Base-by-base conservation (phyloP, 2,888 invertebrate species). In the Trichacis sp. region DNA sequence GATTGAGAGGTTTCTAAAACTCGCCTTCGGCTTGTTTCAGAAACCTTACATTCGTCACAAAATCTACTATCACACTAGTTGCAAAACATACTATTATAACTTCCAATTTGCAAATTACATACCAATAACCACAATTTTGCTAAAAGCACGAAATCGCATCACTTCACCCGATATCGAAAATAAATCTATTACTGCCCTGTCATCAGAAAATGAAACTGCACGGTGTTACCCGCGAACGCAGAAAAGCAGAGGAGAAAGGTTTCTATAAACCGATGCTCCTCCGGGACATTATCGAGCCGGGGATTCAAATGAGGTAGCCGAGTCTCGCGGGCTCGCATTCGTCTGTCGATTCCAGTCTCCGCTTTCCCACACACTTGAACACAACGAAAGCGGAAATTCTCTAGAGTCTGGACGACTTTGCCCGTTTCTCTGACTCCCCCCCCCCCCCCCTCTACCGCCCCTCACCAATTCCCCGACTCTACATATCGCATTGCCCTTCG, bases 201-300 rank as follows among this genome's bases (percentile, higher is more conserved):
- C 40, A 40, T 40, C 15, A 40, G 40, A 40, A 40, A 40, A 40
- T 40, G 40, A 40, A 14, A 12, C 40, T 40, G 14, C 33, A 33
- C 33, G n/a, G 11, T 5, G 36, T 36, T 6, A 40, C 8, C 40
- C 14, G n/a, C 6, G 20, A 42, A 17, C 42, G 15, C 14, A 9
- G 14, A 12, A 18, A 42, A 18, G 17, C 15, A 2, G 17, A 42
- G 9, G 20, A 46, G 46, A 49, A 38, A 49, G 24, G 8, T 38
- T 49, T 8, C 36, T 19, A 72, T 76, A 78, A 76, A 77, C 74
- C 70, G 69, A 57, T 61, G 64, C 69, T 78, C 80, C 76, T 72
- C 47, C 19, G 77, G 75, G 77, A 78, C 75, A 75, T 80, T 78
- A 78, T 75, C 74, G 76, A 74, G 72, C 74, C 72, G 71, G 69